These are phyloP conservation scores for Biston stratarius DNA, from an alignment of 2,888 invertebrate genomes.

Conservation along the genomic window DNA sequence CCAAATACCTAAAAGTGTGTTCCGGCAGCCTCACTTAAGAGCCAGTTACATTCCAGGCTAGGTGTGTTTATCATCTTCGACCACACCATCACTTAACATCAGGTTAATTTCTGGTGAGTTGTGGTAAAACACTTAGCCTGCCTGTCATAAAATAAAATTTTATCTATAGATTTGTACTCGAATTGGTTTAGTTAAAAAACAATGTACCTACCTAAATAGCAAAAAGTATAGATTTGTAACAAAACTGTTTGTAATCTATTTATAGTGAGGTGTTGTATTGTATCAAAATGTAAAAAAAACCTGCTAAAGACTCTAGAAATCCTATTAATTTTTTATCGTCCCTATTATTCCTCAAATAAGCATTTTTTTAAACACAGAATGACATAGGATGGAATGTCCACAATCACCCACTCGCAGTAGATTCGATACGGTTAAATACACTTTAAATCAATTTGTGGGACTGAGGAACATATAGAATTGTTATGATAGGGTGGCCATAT, in stretches of 20 bases:
- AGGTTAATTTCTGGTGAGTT: too few relatives aligned
- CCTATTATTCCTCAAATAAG: constrained; percentile 18
- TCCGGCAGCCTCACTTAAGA: too few relatives aligned
- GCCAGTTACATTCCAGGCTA: too few relatives aligned
- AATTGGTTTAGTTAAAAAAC: too few relatives aligned
- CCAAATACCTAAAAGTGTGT: too few relatives aligned
- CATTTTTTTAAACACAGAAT: constrained; percentile 22
- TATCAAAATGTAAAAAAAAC: not conserved
- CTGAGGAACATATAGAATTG: constrained; percentile 55
- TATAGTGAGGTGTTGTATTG: not conserved
- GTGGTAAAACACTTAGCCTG: too few relatives aligned
- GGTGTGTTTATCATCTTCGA: too few relatives aligned
- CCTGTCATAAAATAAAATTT: too few relatives aligned
- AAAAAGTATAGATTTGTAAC: too few relatives aligned
- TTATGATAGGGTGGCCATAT: constrained; percentile 46
- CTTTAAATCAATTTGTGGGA: constrained; percentile 72
- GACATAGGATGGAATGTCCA: constrained; percentile 44
- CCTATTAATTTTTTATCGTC: constrained; percentile 24
- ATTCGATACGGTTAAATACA: constrained; percentile 66
- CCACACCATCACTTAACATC: too few relatives aligned
- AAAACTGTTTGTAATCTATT: not conserved
- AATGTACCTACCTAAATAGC: too few relatives aligned
- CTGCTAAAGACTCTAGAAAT: not conserved
- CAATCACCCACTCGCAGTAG: constrained; percentile 47
- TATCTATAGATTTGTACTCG: too few relatives aligned